Evolutionary conservation across 2,888 invertebrate genomes (phyloP).

Genomic region (Diaprepes abbreviatus): DNA sequence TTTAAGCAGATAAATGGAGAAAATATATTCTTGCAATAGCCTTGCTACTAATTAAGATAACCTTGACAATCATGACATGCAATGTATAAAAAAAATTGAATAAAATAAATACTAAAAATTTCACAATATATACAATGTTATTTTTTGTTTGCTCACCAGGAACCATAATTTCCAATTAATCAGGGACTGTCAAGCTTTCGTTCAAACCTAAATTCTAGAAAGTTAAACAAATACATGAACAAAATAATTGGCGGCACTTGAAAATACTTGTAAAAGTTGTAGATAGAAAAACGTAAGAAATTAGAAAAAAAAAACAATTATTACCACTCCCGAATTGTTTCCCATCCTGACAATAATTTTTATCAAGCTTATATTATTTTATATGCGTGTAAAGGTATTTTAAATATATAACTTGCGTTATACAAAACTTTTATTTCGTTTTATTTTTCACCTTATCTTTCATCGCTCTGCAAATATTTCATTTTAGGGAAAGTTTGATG

Average conservation of each 20-base stretch:
- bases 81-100: too few relatives aligned
- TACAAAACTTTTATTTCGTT: constrained; percentile 5
- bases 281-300: constrained; percentile 3
- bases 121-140: too few relatives aligned
- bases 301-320: constrained; percentile 11
- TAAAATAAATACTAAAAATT: too few relatives aligned
- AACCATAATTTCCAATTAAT: too few relatives aligned
- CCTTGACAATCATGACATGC: too few relatives aligned
- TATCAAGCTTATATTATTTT: constrained; percentile 26
- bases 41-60: too few relatives aligned
- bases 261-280: constrained; percentile 9
- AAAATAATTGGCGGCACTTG: constrained; percentile 16
- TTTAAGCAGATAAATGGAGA: too few relatives aligned
- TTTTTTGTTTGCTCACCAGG: too few relatives aligned
- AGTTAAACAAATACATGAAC: too few relatives aligned
- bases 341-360: constrained; percentile 44
- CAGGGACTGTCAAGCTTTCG: too few relatives aligned
- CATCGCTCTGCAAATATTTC: neutral
- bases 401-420: constrained; percentile 25
- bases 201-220: too few relatives aligned
- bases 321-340: constrained; percentile 31
- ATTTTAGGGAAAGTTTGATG: neutral
- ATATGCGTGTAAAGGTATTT: constrained; percentile 16
- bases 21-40: too few relatives aligned
- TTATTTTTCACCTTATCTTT: constrained; percentile 3